Conservation (phyloP, 2,113 vertebrate species). For the Prionailurus bengalensis region DNA sequence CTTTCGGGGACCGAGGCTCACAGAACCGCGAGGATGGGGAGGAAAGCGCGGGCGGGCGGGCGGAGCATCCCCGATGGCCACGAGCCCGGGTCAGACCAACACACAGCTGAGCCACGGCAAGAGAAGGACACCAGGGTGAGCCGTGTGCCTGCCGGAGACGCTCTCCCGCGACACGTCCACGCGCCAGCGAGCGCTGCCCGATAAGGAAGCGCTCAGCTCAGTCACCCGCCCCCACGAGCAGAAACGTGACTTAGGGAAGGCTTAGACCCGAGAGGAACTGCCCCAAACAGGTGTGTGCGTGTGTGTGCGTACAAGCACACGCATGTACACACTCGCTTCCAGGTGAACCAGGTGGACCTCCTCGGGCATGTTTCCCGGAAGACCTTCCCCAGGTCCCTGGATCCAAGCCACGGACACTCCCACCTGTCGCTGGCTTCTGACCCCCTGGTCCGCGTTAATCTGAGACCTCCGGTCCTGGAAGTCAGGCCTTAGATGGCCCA, state of each 20-base stretch:
- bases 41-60: background rate
- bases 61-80: background rate
- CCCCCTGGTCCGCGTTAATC: background rate
- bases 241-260: background rate
- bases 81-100: constrained; percentile 66
- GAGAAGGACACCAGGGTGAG: background rate
- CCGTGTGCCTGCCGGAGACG: too few species aligned
- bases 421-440: background rate
- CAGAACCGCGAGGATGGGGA: background rate
- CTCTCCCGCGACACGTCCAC: background rate
- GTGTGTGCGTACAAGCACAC: too few species aligned
- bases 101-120: constrained; percentile 82
- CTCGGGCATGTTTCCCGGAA: background rate
- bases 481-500: background rate
- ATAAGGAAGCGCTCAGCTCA: background rate
- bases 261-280: background rate
- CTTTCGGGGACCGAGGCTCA: background rate
- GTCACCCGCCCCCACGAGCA: background rate
- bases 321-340: too few species aligned
- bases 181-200: background rate
- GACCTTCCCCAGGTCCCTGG: background rate
- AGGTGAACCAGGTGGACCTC: too few species aligned
- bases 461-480: background rate
- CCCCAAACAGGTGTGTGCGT: background rate
- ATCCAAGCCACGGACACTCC: background rate